Conservation (phyloP, 2,888 invertebrate genomes). For the Ryuthela nishihirai region DNA sequence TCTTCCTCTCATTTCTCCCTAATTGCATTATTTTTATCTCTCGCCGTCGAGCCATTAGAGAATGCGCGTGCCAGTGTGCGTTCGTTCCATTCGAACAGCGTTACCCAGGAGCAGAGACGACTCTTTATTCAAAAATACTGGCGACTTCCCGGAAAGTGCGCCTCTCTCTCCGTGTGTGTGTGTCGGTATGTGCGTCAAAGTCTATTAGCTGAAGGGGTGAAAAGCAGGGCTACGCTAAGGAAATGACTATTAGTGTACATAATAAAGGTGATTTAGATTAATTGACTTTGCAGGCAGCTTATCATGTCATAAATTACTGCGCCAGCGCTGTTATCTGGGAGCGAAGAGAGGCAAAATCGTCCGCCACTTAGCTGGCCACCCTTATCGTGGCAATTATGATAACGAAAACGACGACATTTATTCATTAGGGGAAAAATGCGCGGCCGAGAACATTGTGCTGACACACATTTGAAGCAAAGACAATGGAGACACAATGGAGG, state of each 20-base stretch:
- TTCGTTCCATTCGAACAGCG: too few species aligned
- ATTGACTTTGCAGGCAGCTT: conserved; percentile 34
- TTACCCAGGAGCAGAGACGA: too few species aligned
- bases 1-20: conserved; percentile 24
- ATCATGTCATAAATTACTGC: conserved; percentile 33
- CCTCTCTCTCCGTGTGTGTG: too few species aligned
- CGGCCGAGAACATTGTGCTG: conserved; percentile 29
- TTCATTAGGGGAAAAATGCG: conserved; percentile 37
- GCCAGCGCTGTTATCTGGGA: conserved; percentile 14
- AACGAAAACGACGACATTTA: conserved; percentile 37
- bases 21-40: conserved; percentile 38
- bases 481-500: conserved; percentile 24
- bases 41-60: conserved; percentile 24
- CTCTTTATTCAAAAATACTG: too few species aligned
- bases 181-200: too few species aligned
- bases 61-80: conserved; percentile 15
- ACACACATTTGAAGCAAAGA: conserved; percentile 22
- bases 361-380: conserved; percentile 26
- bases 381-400: conserved; percentile 38
- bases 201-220: conserved; percentile 24
- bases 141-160: too few species aligned
- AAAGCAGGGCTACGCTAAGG: too few species aligned
- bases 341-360: conserved; percentile 1
- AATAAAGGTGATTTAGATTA: conserved; percentile 39
- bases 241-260: conserved; percentile 38